phyloP scores from a whole-genome alignment of 2,888 invertebrate species.

The Pammene aurita region DNA sequence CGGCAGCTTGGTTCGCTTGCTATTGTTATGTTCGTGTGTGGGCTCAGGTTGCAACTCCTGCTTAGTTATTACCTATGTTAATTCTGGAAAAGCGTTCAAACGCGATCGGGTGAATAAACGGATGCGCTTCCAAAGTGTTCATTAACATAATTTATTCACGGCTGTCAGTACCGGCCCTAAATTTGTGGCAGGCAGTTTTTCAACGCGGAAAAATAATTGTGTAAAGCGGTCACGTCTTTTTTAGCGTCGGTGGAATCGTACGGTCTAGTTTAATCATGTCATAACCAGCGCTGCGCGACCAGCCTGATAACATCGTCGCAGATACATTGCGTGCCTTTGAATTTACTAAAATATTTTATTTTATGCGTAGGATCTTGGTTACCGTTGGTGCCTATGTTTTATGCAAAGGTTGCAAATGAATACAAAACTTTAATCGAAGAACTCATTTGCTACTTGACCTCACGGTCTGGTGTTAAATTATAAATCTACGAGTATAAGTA shows the following conservation, averaged over 20 bases:
- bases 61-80: constrained; percentile 46
- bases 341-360: constrained; percentile 73
- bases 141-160: constrained; percentile 81
- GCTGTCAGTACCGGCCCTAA: constrained; percentile 79
- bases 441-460: background rate
- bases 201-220: constrained; percentile 68
- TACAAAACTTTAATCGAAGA: constrained; percentile 51
- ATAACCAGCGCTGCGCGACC: constrained; percentile 67
- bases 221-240: constrained; percentile 80
- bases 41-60: constrained; percentile 18
- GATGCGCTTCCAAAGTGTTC: constrained; percentile 79
- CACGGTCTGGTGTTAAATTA: too few species aligned
- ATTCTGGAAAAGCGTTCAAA: constrained; percentile 63
- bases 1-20: constrained; percentile 7
- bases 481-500: too few species aligned
- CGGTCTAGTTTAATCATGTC: constrained; percentile 78
- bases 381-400: constrained; percentile 59
- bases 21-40: constrained; percentile 17
- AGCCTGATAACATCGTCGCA: constrained; percentile 68
- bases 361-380: constrained; percentile 69
- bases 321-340: constrained; percentile 65
- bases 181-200: constrained; percentile 78
- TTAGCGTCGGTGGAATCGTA: constrained; percentile 66
- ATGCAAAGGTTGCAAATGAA: constrained; percentile 63
- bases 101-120: constrained; percentile 72